phyloP scores from a whole-genome alignment of 2,113 vertebrate species.

The Atherinomorus stipes region DNA sequence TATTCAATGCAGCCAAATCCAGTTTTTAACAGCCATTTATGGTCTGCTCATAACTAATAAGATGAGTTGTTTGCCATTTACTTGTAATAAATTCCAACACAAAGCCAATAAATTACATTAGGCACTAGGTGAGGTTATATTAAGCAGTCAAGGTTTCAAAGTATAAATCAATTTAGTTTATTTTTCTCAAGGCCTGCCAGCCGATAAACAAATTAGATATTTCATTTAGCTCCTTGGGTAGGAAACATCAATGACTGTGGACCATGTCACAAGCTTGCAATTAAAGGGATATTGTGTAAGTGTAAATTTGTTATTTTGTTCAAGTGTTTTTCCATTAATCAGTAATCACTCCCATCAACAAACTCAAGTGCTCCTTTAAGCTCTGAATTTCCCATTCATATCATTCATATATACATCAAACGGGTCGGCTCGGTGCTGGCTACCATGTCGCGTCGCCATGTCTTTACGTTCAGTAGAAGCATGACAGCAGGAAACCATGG shows the following conservation, averaged over 20 bases:
- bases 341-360: too few relatives aligned
- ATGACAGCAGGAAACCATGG: too few relatives aligned
- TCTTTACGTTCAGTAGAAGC: too few relatives aligned
- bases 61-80: slow-evolving; percentile 28
- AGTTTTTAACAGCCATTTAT: slow-evolving; percentile 8
- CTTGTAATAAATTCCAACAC: slow-evolving; percentile 48
- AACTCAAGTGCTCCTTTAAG: too few relatives aligned
- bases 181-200: slow-evolving; percentile 32
- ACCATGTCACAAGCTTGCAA: slow-evolving; percentile 8
- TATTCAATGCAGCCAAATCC: not conserved
- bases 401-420: too few relatives aligned
- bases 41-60: slow-evolving; percentile 24
- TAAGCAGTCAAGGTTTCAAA: slow-evolving; percentile 26
- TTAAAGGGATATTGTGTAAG: too few relatives aligned
- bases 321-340: too few relatives aligned
- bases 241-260: slow-evolving; percentile 2
- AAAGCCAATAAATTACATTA: slow-evolving; percentile 35
- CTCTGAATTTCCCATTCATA: too few relatives aligned
- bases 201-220: slow-evolving; percentile 49
- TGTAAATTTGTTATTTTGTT: too few relatives aligned
- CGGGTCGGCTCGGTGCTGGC: too few relatives aligned
- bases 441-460: too few relatives aligned
- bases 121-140: slow-evolving; percentile 33
- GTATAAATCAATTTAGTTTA: slow-evolving; percentile 51
- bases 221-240: slow-evolving; percentile 37